Evolutionary conservation across 2,888 invertebrate species (phyloP), one percentile per base, ranked within the genome.

Genomic region (Melipona bicolor): DNA sequence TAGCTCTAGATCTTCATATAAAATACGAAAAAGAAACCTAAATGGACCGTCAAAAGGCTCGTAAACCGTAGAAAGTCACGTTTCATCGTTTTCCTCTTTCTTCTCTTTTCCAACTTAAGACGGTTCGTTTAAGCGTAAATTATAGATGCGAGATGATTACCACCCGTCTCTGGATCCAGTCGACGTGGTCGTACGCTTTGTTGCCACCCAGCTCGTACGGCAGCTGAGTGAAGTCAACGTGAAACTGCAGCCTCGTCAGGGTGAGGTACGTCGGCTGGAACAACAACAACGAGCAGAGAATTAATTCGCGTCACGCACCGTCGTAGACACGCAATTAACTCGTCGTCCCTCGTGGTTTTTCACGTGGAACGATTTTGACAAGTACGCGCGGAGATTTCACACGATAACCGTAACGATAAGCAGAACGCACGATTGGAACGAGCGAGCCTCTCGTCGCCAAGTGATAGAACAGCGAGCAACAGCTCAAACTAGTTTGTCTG

Each of bases 161-260:
- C 95, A 97, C 95, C 94, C 97, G 96, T 93, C 96, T 97, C 90
- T 97, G 96, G 88, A 97, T 95, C 98, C 98, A 98, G 88, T 96
- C 95, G 76, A 96, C 95, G 93, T 97, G 97, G 93, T 97, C 96
- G 95, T 97, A 97, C 81, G 95, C 95, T 93, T 97, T 96, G 80
- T 95, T 96, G 76, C 98, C 98, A 80, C 97, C 97, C 86, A 98
- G 95, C 90, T 97, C 97, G 84, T 95, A 95, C 68, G 97, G 97
- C 92, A 98, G 95, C 94, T 97, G 97, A 75, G 96, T 95, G 84
- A 95, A 95, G 91, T 97, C 97, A 83, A 97, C 96, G 94, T 96
- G 96, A 92, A 96, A 96, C 90, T 95, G 95, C 86, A 98, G 95
- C 90, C 97, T 96, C 89, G 96, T 96, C 91, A 96, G 95, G 52